Conservation (phyloP, 1,140 invertebrate species). For the Drosophila grimshawi region DNA sequence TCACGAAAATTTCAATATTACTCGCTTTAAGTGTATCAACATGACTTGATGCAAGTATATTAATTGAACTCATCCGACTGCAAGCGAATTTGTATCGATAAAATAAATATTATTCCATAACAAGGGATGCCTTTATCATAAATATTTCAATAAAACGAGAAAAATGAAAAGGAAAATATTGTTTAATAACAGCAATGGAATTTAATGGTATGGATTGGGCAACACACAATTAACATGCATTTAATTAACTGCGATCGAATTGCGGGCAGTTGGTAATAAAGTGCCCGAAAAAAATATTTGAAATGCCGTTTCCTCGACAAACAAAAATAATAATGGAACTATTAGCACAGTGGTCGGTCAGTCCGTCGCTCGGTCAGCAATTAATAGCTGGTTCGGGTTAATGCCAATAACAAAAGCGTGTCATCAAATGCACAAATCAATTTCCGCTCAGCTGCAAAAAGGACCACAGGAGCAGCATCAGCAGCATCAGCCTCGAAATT, state of each 20-base stretch:
- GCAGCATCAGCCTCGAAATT: background rate
- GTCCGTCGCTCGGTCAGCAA: background rate
- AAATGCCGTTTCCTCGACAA: slow-evolving; percentile 38
- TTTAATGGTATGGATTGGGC: slow-evolving; percentile 29
- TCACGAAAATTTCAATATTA: too few relatives aligned
- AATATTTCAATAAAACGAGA: background rate
- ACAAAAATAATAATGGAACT: slow-evolving; percentile 33
- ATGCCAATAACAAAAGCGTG: slow-evolving; percentile 57
- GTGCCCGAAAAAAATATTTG: slow-evolving; percentile 30
- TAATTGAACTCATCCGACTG: background rate
- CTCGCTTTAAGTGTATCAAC: too few relatives aligned
- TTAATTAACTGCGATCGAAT: slow-evolving; percentile 46
- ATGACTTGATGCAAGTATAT: background rate
- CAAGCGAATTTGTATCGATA: too few relatives aligned
- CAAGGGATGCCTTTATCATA: background rate
- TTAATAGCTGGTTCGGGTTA: slow-evolving; percentile 57
- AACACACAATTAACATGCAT: slow-evolving; percentile 43
- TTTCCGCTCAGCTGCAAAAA: slow-evolving; percentile 49
- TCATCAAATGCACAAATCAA: slow-evolving; percentile 66
- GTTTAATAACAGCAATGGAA: slow-evolving; percentile 13
- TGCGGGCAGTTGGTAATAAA: slow-evolving; percentile 9
- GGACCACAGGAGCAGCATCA: slow-evolving; percentile 11
- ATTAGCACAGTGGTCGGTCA: slow-evolving; percentile 21
- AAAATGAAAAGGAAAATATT: slow-evolving; percentile 7
- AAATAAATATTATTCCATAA: background rate